Evolutionary conservation across 2,113 vertebrate species (phyloP).

Genomic region (Corythornis vintsioides): DNA sequence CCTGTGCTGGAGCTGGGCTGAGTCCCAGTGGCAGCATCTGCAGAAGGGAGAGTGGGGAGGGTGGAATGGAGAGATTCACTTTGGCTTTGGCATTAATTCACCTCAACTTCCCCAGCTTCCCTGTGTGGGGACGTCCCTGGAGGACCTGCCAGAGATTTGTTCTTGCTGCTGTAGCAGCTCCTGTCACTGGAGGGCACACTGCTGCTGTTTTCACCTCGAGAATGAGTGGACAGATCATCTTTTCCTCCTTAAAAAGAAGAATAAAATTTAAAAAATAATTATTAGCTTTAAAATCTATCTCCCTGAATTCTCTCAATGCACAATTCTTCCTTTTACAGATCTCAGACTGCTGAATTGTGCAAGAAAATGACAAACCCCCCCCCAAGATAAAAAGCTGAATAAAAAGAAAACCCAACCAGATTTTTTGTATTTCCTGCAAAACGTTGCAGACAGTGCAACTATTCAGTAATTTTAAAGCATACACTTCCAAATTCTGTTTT

Average conservation of each 20-base stretch:
- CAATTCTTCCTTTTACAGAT: not conserved
- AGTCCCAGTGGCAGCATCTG: not conserved
- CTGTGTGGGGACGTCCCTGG: not conserved
- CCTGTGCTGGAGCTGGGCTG: too few relatives aligned
- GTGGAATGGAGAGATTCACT: not conserved
- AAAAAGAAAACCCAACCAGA: not conserved
- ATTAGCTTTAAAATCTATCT: not conserved
- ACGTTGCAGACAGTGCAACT: conserved; percentile 18
- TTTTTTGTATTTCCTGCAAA: conserved; percentile 23
- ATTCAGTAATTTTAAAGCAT: conserved; percentile 56
- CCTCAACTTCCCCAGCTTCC: not conserved
- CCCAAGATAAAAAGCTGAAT: not conserved
- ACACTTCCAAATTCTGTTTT: conserved; percentile 46
- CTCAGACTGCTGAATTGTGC: not conserved
- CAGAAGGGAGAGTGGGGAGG: not conserved
- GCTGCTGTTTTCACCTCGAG: conserved; percentile 28
- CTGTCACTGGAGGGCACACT: conserved; percentile 65
- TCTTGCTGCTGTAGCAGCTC: conserved; percentile 30
- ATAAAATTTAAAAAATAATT: too few relatives aligned
- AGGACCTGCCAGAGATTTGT: not conserved
- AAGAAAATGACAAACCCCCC: not conserved
- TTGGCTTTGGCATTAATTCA: not conserved
- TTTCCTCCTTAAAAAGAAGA: not conserved
- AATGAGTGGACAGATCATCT: not conserved
- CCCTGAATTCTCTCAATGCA: not conserved